Percentiles rank a stretch among this genome's conserved stretches.
These are phyloP conservation scores for Hassar affinis DNA, from an alignment of 2,113 vertebrate genomes.

Conservation along the genomic window DNA sequence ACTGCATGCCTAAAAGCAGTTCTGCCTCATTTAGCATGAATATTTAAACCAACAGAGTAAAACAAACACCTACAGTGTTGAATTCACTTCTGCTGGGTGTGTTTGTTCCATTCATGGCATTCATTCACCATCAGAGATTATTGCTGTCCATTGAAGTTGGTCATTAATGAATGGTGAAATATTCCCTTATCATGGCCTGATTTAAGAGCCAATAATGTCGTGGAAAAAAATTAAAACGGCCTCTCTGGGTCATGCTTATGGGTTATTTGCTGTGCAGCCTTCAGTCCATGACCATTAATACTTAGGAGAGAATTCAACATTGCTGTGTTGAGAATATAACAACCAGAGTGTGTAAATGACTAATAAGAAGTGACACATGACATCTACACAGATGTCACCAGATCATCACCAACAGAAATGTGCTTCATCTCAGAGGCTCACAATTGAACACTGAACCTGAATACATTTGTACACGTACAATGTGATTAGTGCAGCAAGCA, in stretches of 20 bases:
- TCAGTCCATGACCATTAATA: neutral
- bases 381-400: neutral
- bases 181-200: neutral
- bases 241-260: neutral
- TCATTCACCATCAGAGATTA: neutral
- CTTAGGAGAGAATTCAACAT: neutral
- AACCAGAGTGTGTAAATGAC: neutral
- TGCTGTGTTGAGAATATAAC: neutral
- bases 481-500: conserved; percentile 18
- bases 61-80: conserved; percentile 6
- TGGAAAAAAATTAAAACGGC: neutral
- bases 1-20: neutral
- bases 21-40: conserved; percentile 16
- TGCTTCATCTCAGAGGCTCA: conserved; percentile 31
- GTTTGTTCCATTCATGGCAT: neutral
- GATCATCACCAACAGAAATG: conserved; percentile 21
- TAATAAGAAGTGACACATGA: neutral
- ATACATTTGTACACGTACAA: neutral
- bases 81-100: neutral
- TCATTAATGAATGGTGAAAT: neutral
- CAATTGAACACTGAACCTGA: neutral
- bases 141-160: neutral
- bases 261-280: neutral
- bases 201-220: neutral
- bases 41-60: conserved; percentile 6